Evolutionary conservation across 2,797 vertebrate genomes (phyloP).

Genomic region (Premnoplex brunnescens): DNA sequence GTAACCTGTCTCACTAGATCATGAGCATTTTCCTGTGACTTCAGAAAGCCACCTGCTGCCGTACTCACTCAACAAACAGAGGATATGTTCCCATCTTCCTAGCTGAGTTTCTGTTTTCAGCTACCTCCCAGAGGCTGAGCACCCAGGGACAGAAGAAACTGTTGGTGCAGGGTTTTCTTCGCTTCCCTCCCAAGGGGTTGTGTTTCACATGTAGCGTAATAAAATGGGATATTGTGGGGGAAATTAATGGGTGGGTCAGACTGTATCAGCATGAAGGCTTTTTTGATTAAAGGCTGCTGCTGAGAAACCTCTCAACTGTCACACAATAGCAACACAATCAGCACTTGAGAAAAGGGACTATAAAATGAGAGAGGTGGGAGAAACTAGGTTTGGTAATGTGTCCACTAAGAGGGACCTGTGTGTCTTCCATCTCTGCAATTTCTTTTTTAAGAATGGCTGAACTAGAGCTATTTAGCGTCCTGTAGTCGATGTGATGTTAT

Average conservation of each 20-base stretch:
- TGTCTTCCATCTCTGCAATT: neutral
- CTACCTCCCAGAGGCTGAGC: neutral
- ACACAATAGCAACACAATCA: neutral
- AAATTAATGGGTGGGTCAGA: neutral
- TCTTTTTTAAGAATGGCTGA: neutral
- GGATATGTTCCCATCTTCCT: neutral
- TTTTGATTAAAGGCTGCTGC: neutral
- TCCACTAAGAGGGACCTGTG: neutral
- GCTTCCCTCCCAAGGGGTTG: neutral
- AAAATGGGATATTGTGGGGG: neutral
- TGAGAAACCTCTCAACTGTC: neutral
- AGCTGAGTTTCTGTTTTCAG: neutral
- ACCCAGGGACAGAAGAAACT: neutral
- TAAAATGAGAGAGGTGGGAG: neutral
- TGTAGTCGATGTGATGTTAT: rapidly evolving
- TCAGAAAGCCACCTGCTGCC: neutral
- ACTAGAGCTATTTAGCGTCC: neutral
- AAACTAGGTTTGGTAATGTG: neutral
- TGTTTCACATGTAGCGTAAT: neutral
- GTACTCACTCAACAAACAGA: neutral
- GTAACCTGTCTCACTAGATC: neutral
- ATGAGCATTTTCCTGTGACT: neutral
- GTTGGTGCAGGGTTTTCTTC: neutral
- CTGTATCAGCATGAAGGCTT: neutral
- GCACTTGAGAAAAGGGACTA: neutral